Evolutionary conservation across 2,888 invertebrate genomes (phyloP).

Genomic region (Uropetala carovei): DNA sequence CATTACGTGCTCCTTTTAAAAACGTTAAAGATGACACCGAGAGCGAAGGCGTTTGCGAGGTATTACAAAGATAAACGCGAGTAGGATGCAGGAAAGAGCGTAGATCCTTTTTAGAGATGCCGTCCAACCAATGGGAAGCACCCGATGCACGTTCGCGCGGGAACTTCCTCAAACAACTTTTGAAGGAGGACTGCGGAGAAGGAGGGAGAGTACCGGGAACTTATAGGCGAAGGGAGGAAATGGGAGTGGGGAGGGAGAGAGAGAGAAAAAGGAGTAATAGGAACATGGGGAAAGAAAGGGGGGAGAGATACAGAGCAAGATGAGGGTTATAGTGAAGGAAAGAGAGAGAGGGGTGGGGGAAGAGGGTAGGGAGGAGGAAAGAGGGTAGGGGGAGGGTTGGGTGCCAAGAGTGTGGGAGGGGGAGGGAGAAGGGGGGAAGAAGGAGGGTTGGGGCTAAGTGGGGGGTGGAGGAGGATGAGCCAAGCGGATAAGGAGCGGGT

Average conservation of each 20-base stretch:
- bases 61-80: background rate
- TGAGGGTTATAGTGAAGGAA: background rate
- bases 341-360: background rate
- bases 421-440: background rate
- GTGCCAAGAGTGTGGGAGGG: background rate
- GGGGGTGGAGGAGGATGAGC: background rate
- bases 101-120: constrained; percentile 15
- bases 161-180: background rate
- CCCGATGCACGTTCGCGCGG: constrained; percentile 3
- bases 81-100: background rate
- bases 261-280: no score
- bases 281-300: no score
- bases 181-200: background rate
- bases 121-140: background rate
- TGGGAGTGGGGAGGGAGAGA: background rate
- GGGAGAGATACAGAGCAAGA: background rate
- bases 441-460: background rate
- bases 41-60: background rate
- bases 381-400: background rate
- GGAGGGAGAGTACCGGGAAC: background rate
- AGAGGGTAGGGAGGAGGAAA: background rate
- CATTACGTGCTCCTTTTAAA: constrained; percentile 15
- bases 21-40: background rate
- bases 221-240: background rate
- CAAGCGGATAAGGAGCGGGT: background rate